phyloP scores from a whole-genome alignment of 2,888 invertebrate genomes.

The Phania funesta region DNA sequence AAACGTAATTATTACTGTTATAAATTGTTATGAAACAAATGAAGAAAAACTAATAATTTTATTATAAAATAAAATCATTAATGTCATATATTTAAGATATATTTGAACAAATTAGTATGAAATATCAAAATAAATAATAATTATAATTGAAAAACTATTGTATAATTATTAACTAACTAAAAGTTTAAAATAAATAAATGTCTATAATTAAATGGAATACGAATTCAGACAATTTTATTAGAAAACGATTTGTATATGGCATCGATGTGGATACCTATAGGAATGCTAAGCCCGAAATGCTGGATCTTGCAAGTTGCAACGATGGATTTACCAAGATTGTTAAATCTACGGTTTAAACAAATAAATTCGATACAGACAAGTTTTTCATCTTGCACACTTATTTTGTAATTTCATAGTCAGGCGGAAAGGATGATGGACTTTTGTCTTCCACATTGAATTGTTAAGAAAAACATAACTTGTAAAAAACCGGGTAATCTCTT shows the following conservation, averaged over 20 bases:
- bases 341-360: too few relatives aligned
- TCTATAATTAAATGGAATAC: conserved; percentile 62
- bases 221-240: conserved; percentile 14
- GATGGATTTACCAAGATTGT: too few relatives aligned
- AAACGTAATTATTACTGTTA: not conserved
- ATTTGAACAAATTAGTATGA: conserved; percentile 34
- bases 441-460: too few relatives aligned
- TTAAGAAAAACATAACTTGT: too few relatives aligned
- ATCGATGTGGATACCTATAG: not conserved
- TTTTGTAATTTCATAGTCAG: too few relatives aligned
- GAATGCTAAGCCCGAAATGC: too few relatives aligned
- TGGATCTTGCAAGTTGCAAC: too few relatives aligned
- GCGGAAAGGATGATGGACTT: too few relatives aligned
- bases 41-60: not conserved
- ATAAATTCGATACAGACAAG: too few relatives aligned
- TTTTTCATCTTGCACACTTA: too few relatives aligned
- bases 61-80: conserved; percentile 2
- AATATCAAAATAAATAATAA: conserved; percentile 32
- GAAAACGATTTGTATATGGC: not conserved
- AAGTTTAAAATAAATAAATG: conserved; percentile 57
- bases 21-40: not conserved
- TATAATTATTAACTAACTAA: conserved; percentile 52
- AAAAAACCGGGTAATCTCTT: too few relatives aligned
- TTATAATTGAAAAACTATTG: conserved; percentile 10
- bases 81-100: not conserved